These are phyloP conservation scores for Sinocyclocheilus anophthalmus DNA, from an alignment of 2,113 vertebrate genomes.

Conservation along the genomic window DNA sequence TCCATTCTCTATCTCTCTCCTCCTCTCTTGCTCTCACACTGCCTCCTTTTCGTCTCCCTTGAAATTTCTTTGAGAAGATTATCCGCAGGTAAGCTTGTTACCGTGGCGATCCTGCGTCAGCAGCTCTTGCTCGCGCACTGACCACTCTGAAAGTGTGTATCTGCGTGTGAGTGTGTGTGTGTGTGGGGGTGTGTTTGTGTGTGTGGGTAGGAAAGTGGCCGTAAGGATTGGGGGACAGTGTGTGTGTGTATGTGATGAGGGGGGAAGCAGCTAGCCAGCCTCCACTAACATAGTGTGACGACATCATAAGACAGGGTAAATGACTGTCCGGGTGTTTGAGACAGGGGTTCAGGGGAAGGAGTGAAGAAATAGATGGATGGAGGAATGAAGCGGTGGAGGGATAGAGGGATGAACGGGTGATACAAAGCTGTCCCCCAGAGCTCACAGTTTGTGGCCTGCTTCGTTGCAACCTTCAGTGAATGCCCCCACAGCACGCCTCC, in stretches of 20 bases:
- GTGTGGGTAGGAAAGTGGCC: conserved; percentile 41
- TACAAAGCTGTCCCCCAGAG: conserved; percentile 62
- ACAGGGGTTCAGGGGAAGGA: conserved; percentile 55
- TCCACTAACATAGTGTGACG: conserved; percentile 71
- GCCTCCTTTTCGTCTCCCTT: conserved; percentile 68
- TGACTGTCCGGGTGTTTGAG: conserved; percentile 70
- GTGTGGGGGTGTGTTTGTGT: conserved; percentile 23
- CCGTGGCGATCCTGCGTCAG: conserved; percentile 78
- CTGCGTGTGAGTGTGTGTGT: conserved; percentile 11
- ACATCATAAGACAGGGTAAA: conserved; percentile 79
- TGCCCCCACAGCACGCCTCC: background rate
- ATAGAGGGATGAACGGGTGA: conserved; percentile 37
- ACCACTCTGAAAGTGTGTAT: conserved; percentile 68
- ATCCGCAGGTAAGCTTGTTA: conserved; percentile 84
- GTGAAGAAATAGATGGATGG: conserved; percentile 43
- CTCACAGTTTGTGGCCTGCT: conserved; percentile 36
- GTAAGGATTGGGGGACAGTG: conserved; percentile 46
- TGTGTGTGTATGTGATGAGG: background rate
- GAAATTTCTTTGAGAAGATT: conserved; percentile 83
- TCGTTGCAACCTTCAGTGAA: background rate
- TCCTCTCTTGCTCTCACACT: conserved; percentile 46
- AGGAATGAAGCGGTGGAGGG: conserved; percentile 28
- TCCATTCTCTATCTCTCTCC: background rate
- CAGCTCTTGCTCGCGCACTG: conserved; percentile 73
- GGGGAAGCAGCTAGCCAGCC: conserved; percentile 49